phyloP scores from a whole-genome alignment of 2,888 invertebrate genomes.

The Morpho achilles region DNA sequence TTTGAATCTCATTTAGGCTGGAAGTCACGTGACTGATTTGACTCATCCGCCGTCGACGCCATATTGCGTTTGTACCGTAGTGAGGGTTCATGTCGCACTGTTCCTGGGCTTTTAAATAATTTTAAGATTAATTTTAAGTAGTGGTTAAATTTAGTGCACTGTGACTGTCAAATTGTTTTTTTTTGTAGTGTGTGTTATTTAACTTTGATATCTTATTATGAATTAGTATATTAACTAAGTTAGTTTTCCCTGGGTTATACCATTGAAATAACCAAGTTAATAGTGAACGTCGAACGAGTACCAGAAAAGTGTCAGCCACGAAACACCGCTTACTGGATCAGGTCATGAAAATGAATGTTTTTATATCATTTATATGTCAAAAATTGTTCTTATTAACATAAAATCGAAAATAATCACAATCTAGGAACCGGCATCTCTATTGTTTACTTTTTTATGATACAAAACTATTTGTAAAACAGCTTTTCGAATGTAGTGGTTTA shows the following conservation, averaged over 20 bases:
- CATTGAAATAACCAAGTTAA: conserved; percentile 59
- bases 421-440: conserved; percentile 44
- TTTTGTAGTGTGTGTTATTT: conserved; percentile 23
- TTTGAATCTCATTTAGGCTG: conserved; percentile 12
- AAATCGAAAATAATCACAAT: conserved; percentile 20
- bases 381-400: conserved; percentile 18
- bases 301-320: conserved; percentile 51
- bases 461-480: conserved; percentile 2
- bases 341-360: conserved; percentile 32
- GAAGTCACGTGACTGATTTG: conserved; percentile 52
- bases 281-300: conserved; percentile 45
- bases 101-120: conserved; percentile 46
- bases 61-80: conserved; percentile 59
- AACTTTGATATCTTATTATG: conserved; percentile 25
- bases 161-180: conserved; percentile 19
- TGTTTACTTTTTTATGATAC: conserved; percentile 43
- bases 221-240: conserved; percentile 29
- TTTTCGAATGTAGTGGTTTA: background rate
- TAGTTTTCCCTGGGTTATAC: conserved; percentile 48
- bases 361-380: conserved; percentile 11
- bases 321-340: conserved; percentile 39
- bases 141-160: conserved; percentile 27
- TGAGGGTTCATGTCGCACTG: conserved; percentile 43
- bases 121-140: conserved; percentile 35
- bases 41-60: conserved; percentile 43